Conservation (phyloP, 2,888 invertebrate genomes). For the Phalera bucephala region DNA sequence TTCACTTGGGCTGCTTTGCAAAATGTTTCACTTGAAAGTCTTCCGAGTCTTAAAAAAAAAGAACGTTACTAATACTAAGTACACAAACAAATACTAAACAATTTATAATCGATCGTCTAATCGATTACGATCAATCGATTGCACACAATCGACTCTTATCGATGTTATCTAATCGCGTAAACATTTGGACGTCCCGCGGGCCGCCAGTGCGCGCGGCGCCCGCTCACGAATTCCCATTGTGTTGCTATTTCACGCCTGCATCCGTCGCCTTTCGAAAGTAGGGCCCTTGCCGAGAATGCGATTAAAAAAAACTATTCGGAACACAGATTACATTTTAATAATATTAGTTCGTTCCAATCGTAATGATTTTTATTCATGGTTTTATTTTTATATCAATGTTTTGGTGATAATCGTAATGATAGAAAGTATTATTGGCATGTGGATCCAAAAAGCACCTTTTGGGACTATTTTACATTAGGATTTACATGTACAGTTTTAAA, state of each 20-base stretch:
- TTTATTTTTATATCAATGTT: neutral
- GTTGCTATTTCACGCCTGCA: conserved; percentile 61
- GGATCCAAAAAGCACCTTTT: no score
- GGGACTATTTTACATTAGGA: no score
- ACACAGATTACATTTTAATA: conserved; percentile 43
- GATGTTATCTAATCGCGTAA: conserved; percentile 65
- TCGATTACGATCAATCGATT: conserved; percentile 46
- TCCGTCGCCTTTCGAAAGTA: conserved; percentile 44
- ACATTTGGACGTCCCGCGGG: conserved; percentile 65
- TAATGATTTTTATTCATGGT: conserved; percentile 4
- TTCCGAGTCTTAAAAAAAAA: no score
- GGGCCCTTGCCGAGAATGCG: conserved; percentile 48
- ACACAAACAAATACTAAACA: conserved; percentile 24
- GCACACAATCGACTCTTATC: conserved; percentile 49
- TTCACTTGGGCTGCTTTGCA: no score
- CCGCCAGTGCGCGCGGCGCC: conserved; percentile 26
- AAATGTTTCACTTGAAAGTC: no score
- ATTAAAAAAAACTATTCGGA: conserved; percentile 47
- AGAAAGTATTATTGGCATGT: no score
- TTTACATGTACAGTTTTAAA: no score
- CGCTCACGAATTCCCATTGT: conserved; percentile 61
- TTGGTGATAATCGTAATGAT: neutral
- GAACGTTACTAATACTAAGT: no score
- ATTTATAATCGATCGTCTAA: conserved; percentile 36
- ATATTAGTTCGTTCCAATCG: conserved; percentile 35